Evolutionary conservation across 2,113 vertebrate genomes (phyloP).

Genomic region (Heterotis niloticus): DNA sequence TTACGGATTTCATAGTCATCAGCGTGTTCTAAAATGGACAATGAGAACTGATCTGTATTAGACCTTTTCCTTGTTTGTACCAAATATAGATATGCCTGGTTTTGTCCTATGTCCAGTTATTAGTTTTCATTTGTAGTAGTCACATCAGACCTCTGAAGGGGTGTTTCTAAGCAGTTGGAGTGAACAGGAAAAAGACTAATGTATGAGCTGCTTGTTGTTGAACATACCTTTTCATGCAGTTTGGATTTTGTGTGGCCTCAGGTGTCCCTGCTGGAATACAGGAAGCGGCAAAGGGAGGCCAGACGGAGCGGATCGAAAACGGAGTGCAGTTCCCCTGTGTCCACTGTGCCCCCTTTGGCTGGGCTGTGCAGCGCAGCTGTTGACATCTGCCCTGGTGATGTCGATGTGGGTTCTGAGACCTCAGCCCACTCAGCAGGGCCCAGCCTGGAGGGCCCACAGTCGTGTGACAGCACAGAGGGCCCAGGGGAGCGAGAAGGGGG

Average conservation of each 20-base stretch:
- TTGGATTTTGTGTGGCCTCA: slow-evolving; percentile 41
- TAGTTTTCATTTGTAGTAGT: too few relatives aligned
- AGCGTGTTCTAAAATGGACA: too few relatives aligned
- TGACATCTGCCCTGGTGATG: slow-evolving; percentile 53
- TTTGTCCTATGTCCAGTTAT: too few relatives aligned
- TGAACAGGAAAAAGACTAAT: too few relatives aligned
- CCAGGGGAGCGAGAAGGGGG: slow-evolving; percentile 58
- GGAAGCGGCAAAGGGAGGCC: slow-evolving; percentile 95
- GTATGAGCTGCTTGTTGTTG: too few relatives aligned
- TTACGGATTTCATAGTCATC: too few relatives aligned
- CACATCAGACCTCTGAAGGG: background rate
- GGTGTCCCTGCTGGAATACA: slow-evolving; percentile 95
- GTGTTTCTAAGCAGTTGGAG: background rate
- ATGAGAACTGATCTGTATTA: too few relatives aligned
- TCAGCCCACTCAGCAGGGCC: background rate
- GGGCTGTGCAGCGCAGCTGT: slow-evolving; percentile 21
- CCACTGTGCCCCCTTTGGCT: slow-evolving; percentile 49
- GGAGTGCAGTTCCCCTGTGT: slow-evolving; percentile 77
- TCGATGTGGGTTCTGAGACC: slow-evolving; percentile 52
- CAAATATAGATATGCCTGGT: too few relatives aligned
- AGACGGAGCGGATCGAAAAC: slow-evolving; percentile 90
- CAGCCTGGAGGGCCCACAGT: slow-evolving; percentile 44
- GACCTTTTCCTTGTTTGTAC: too few relatives aligned
- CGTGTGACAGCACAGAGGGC: slow-evolving; percentile 52
- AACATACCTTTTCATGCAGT: background rate